Percentiles rank a stretch among this genome's conserved stretches.
These are phyloP conservation scores for Geotria australis DNA, from an alignment of 2,797 vertebrate species.

Conservation along the genomic window DNA sequence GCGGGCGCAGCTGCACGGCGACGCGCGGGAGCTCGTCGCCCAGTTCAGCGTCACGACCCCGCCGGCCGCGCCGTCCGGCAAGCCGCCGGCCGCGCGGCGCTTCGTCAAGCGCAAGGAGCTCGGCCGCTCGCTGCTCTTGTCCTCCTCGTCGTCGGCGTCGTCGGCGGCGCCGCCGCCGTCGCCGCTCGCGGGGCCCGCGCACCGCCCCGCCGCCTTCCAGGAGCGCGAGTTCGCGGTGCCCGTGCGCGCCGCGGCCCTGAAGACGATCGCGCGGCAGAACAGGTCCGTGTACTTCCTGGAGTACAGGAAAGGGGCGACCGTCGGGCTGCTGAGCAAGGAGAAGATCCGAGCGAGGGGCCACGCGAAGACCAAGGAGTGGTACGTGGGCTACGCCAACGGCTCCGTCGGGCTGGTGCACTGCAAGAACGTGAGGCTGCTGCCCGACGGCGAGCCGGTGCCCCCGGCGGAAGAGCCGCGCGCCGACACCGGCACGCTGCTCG, in stretches of 20 bases:
- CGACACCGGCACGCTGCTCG: neutral
- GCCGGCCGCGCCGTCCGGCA: neutral
- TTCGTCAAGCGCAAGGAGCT: neutral
- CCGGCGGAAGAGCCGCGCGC: neutral
- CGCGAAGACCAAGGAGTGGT: neutral
- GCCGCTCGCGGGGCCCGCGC: neutral
- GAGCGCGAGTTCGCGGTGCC: neutral
- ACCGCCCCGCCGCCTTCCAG: neutral
- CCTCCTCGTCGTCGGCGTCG: neutral
- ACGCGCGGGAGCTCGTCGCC: neutral
- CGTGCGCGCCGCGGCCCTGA: neutral
- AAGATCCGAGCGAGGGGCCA: neutral
- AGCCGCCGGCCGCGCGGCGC: neutral
- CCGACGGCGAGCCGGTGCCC: neutral
- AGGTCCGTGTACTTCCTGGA: neutral
- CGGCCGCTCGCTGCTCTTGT: neutral
- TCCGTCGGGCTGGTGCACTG: neutral
- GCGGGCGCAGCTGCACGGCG: neutral
- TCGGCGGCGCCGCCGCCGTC: neutral
- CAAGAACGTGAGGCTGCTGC: neutral
- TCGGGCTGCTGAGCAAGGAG: neutral
- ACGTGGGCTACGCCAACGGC: neutral
- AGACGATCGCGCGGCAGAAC: neutral
- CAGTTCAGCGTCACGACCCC: neutral
- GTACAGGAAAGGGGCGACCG: neutral